phyloP scores from a whole-genome alignment of 2,113 vertebrate genomes.

The Salvator merianae region DNA sequence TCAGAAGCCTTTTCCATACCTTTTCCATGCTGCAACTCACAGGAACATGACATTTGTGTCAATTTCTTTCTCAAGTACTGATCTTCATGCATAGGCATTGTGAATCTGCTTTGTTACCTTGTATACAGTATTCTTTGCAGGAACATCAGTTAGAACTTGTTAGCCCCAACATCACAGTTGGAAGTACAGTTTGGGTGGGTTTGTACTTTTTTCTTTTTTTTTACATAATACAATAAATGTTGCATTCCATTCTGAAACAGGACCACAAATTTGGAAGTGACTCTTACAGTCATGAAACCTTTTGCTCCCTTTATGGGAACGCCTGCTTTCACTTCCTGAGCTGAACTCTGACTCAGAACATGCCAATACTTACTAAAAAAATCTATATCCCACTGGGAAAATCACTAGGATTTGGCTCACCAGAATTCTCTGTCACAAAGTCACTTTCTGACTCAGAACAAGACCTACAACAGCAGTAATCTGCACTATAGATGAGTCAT shows the following conservation, averaged over 20 bases:
- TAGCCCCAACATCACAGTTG: neutral
- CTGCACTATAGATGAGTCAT: slow-evolving; percentile 63
- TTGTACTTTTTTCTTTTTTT: neutral
- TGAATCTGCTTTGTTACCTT: neutral
- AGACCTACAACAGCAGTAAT: slow-evolving; percentile 62
- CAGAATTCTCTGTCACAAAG: slow-evolving; percentile 66
- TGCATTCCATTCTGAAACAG: neutral
- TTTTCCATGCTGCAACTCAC: neutral
- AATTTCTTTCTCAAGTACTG: neutral
- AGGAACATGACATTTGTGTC: neutral
- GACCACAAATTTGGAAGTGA: neutral
- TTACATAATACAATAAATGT: neutral
- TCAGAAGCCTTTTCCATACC: no score
- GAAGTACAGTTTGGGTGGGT: no score
- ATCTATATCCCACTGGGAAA: slow-evolving; percentile 60
- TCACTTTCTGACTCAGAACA: slow-evolving; percentile 66
- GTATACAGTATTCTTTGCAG: neutral
- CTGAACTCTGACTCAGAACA: slow-evolving; percentile 61
- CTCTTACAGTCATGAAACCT: slow-evolving; percentile 13
- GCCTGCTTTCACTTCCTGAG: slow-evolving; percentile 41
- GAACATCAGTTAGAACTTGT: neutral
- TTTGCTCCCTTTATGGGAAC: neutral
- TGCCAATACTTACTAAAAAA: slow-evolving; percentile 44
- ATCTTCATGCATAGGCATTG: neutral
- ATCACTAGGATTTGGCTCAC: slow-evolving; percentile 60